Percentiles rank a stretch among this genome's conserved stretches.
Evolutionary conservation across 2,888 invertebrate species (phyloP).

Genomic region (Polylopha cassiicola): DNA sequence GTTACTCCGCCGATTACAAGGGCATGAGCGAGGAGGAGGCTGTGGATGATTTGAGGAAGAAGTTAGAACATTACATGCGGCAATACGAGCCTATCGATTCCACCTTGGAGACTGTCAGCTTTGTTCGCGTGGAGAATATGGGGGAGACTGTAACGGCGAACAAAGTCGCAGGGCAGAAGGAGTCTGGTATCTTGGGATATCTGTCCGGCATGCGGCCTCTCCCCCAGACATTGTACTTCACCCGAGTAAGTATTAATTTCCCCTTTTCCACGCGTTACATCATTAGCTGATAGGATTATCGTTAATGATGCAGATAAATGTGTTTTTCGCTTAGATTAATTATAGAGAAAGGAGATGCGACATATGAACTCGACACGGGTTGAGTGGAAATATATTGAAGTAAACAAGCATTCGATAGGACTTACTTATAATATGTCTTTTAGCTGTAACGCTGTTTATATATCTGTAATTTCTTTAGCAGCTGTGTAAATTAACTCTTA

Average conservation of each 20-base stretch:
- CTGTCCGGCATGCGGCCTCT: conserved; percentile 90
- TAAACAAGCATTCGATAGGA: too few species aligned
- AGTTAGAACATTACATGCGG: conserved; percentile 89
- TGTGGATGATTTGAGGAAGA: conserved; percentile 86
- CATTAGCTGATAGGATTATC: conserved; percentile 12
- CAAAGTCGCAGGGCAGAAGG: conserved; percentile 86
- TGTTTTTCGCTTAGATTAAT: conserved; percentile 30
- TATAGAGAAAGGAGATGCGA: conserved; percentile 2
- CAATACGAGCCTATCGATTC: conserved; percentile 89
- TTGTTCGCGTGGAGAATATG: conserved; percentile 70
- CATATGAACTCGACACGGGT: conserved; percentile 7
- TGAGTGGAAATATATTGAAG: conserved; percentile 9
- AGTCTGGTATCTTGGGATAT: conserved; percentile 91
- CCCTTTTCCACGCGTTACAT: conserved; percentile 4
- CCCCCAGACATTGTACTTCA: conserved; percentile 92
- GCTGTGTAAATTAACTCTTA: conserved; percentile 12
- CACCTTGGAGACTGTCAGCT: conserved; percentile 72
- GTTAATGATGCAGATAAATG: conserved; percentile 27
- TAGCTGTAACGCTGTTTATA: too few species aligned
- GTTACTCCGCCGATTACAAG: conserved; percentile 91
- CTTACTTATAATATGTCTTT: too few species aligned
- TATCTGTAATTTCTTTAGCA: too few species aligned
- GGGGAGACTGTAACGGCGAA: conserved; percentile 84
- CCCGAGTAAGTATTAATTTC: conserved; percentile 82
- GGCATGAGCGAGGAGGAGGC: conserved; percentile 87